Conservation (phyloP, 2,888 invertebrate genomes). For the Bibio marci region DNA sequence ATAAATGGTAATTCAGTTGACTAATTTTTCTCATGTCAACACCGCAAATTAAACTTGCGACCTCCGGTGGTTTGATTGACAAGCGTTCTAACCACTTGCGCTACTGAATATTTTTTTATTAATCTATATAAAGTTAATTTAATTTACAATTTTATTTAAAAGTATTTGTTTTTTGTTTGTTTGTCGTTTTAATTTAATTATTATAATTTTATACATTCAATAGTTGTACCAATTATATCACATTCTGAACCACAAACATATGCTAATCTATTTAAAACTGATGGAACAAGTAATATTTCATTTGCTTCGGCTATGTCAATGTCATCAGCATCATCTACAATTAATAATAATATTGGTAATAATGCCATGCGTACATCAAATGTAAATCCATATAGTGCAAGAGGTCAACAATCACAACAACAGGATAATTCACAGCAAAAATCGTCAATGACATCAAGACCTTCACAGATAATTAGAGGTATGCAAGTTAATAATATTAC, state of each 20-base stretch:
- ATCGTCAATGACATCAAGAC: neutral
- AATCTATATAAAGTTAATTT: too few species aligned
- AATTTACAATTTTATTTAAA: too few species aligned
- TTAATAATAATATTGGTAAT: constrained; percentile 16
- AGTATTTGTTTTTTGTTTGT: too few species aligned
- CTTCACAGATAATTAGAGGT: neutral
- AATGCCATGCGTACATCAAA: constrained; percentile 19
- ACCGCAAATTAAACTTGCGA: too few species aligned
- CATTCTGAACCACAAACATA: constrained; percentile 70
- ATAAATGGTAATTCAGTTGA: too few species aligned
- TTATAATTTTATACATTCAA: neutral
- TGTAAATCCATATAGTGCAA: constrained; percentile 8
- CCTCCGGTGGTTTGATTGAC: too few species aligned
- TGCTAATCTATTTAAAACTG: constrained; percentile 66
- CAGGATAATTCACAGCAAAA: neutral
- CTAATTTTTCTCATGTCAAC: too few species aligned
- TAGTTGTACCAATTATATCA: constrained; percentile 19
- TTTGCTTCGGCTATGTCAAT: constrained; percentile 8
- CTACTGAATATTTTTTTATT: too few species aligned
- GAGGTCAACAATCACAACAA: constrained; percentile 13
- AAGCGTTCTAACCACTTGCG: too few species aligned
- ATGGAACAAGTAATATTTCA: constrained; percentile 14
- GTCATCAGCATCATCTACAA: constrained; percentile 11
- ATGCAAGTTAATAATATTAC: too few species aligned
- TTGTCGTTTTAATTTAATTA: neutral